Evolutionary conservation across 1,140 invertebrate genomes (phyloP).

Genomic region (Leptinotarsa defecta): DNA sequence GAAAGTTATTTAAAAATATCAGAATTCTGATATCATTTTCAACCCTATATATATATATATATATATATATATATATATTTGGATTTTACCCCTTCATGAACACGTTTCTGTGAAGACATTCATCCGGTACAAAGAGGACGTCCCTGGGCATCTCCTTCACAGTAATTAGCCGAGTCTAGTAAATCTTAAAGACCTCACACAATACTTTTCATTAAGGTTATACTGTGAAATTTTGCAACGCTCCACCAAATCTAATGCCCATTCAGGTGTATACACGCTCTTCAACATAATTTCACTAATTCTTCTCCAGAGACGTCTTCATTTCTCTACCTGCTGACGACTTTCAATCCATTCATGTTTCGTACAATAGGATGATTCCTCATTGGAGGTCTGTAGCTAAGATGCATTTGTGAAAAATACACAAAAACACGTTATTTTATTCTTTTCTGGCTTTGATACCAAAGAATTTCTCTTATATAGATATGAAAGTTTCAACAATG

Average conservation of each 20-base stretch:
- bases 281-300: slow-evolving; percentile 34
- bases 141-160: background rate
- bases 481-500: too few species aligned
- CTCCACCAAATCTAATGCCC: slow-evolving; percentile 32
- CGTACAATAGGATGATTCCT: background rate
- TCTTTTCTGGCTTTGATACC: too few species aligned
- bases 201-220: slow-evolving; percentile 47
- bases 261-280: slow-evolving; percentile 22
- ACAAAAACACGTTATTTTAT: background rate
- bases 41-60: too few species aligned
- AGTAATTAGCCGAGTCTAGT: background rate
- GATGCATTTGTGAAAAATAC: background rate
- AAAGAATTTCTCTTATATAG: too few species aligned
- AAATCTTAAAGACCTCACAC: slow-evolving; percentile 42
- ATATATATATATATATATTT: too few species aligned
- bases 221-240: slow-evolving; percentile 47
- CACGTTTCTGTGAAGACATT: too few species aligned
- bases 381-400: background rate
- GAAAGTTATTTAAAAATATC: too few species aligned
- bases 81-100: too few species aligned
- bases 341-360: slow-evolving; percentile 3
- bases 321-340: slow-evolving; percentile 15
- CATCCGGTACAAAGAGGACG: background rate
- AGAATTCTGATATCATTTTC: too few species aligned
- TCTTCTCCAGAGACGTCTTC: slow-evolving; percentile 18